A percentile compares a stretch with the other conserved stretches of the same genome.
Conservation (phyloP, 2,797 vertebrate genomes). For the Valencia hispanica region DNA sequence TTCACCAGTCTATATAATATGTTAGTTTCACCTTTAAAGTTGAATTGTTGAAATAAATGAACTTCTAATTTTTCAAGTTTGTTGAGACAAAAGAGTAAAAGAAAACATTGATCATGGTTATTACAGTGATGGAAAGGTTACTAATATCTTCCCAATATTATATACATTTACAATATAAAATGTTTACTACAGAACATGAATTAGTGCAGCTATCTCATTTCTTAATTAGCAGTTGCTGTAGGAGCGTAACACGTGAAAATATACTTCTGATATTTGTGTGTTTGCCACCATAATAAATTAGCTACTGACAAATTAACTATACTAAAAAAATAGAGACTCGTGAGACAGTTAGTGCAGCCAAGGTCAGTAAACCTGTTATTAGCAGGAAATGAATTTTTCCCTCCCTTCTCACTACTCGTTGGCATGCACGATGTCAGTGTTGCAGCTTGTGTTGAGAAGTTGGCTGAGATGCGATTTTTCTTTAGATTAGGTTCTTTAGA, state of each 20-base stretch:
- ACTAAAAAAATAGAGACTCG: background rate
- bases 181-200: background rate
- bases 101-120: background rate
- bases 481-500: conserved; percentile 4
- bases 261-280: background rate
- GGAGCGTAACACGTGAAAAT: background rate
- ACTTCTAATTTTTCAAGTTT: too few relatives aligned
- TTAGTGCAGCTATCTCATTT: background rate
- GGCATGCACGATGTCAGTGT: background rate
- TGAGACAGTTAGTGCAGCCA: background rate
- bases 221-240: background rate
- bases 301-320: background rate
- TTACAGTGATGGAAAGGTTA: background rate
- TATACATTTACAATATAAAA: background rate
- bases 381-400: background rate
- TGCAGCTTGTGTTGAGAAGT: background rate
- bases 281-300: background rate
- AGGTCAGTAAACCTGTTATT: background rate
- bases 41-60: too few relatives aligned
- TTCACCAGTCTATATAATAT: too few relatives aligned
- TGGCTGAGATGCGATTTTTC: background rate
- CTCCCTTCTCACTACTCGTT: background rate
- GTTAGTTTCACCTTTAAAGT: too few relatives aligned
- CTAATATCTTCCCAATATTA: background rate
- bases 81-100: background rate